Base-by-base conservation (phyloP, 2,888 invertebrate species). In the Pteria penguin region DNA sequence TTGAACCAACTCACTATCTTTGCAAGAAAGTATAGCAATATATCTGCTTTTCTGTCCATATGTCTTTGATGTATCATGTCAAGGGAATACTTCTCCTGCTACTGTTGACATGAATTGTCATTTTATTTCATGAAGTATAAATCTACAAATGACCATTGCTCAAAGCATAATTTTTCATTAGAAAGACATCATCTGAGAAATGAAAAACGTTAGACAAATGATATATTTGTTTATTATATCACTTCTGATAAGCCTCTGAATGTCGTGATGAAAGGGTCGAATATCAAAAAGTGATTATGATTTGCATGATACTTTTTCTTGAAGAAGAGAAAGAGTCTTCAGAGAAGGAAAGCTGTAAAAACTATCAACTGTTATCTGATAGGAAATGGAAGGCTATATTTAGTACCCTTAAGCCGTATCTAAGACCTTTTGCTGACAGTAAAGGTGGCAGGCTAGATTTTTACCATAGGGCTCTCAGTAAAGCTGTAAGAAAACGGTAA, bases 381-480 rank as follows among this genome's bases (percentile, higher is more conserved):
- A 81, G 80, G 61, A 87, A 89, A 71, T 91, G 91, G 91, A 82
- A 84, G 24, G 79, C 78, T 29, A 87, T 91, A n/a, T 90, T 88
- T 81, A 79, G 82, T n/a, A 85, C 85, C 14, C 84, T 91, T n/a
- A 85, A 88, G 57, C 88, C 90, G 1, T 91, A 89, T 78, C 83
- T 91, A 11, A 81, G 91, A 54, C 91, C 91, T 0, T 91, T 88
- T 75, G 91, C 91, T 0, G 90, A 91, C 78, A 88, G 90, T 72
- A 86, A 86, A 29, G 90, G 90, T 61, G 91, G 91, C 0, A 77
- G 91, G 45, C 83, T 91, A 2, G 90, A 91, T 81, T 91, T 91
- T 84, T 91, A 91, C 74, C 91, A 91, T 74, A 79, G 90, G 14
- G 89, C 91, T 55, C 86, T 91, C 14, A 91, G 90, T 82, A 90